Evolutionary conservation across 2,113 vertebrate genomes (phyloP), one percentile per base, ranked within the genome.

Genomic region (Monarcha castaneiventris): DNA sequence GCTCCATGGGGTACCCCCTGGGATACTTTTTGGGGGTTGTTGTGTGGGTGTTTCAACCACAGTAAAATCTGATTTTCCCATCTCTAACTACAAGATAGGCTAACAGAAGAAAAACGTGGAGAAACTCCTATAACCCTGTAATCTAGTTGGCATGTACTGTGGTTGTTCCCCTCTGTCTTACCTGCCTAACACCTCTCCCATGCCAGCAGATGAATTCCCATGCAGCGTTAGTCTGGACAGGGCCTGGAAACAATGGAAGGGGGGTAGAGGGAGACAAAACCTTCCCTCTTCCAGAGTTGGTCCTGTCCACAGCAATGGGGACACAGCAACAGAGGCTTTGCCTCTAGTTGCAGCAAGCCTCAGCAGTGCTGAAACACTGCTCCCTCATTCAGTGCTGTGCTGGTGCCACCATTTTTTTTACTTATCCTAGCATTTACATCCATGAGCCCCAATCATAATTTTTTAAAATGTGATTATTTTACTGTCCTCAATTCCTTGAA

Each of bases 201-300:
- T 20, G 48, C 32, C 3, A 1, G 18, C 58, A 63, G 58, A 59
- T 63, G 22, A 54, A 51, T 59, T 58, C 19, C 27, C 21, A 33
- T 7, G n/a, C 49, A 35, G 20, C 1, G 0, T 20, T 61, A n/a
- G 23, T 63, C n/a, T 52, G 49, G 29, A 29, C 27, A 52, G 21
- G 30, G 30, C 23, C 41, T 72, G 49, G 48, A 32, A 85, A 35
- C 13, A 21, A 12, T 64, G 69, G 4, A 9, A 20, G 16, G 10
- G 3, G 5, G 5, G 19, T 21, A 48, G 44, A 61, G 44, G 35
- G 39, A 21, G 18, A 84, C 27, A 80, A 91, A 48, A 37, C 10
- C 22, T 58, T 77, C 26, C n/a, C 6, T 69, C 16, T n/a, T 43
- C 32, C 68, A 3, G 2, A 26, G 21, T 3, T 7, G 7, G 29